Evolutionary conservation across 2,113 vertebrate species (phyloP).

Genomic region (Barbus barbus): DNA sequence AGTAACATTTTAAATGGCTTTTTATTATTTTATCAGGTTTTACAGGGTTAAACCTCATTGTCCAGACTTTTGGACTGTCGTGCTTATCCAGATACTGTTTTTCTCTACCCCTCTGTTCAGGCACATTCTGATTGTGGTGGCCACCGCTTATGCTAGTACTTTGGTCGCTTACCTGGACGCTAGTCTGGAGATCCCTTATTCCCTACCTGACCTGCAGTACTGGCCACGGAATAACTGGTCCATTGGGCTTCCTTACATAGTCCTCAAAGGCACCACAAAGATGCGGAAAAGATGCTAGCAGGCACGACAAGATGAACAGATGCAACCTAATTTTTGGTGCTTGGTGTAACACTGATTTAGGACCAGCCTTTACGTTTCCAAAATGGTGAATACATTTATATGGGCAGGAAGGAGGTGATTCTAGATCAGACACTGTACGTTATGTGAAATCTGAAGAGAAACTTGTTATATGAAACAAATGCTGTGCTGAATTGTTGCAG

Average conservation of each 20-base stretch:
- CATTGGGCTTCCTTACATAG: conserved; percentile 83
- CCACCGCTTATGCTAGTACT: conserved; percentile 81
- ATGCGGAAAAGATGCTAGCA: conserved; percentile 76
- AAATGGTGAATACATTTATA: not conserved
- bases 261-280: conserved; percentile 62
- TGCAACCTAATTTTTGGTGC: not conserved
- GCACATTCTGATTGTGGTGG: conserved; percentile 89
- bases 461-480: not conserved
- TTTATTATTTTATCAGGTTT: not conserved
- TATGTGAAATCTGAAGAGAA: not conserved
- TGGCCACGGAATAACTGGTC: conserved; percentile 85
- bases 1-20: not conserved
- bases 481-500: not conserved
- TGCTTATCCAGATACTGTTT: not conserved
- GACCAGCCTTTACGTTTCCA: not conserved
- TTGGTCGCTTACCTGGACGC: conserved; percentile 83
- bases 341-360: not conserved
- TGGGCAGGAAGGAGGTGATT: not conserved
- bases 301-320: not conserved
- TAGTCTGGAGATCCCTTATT: conserved; percentile 78
- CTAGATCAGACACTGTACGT: not conserved
- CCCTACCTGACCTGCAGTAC: conserved; percentile 81
- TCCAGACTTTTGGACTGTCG: not conserved
- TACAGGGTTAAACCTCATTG: not conserved
- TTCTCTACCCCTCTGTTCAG: conserved; percentile 64